Evolutionary conservation across 1,140 invertebrate species (phyloP).

Genomic region (Heliothis virescens): DNA sequence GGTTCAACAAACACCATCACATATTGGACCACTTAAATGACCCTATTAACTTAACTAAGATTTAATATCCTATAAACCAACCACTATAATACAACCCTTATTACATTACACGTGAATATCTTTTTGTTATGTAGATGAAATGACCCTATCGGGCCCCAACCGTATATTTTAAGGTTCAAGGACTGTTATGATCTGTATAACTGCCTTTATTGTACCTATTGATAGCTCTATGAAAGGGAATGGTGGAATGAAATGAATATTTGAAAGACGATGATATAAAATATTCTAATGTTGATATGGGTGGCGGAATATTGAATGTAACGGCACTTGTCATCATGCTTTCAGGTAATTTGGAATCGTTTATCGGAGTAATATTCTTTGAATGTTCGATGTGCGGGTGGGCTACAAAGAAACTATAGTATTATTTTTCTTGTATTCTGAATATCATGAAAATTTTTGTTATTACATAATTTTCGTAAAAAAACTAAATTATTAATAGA

Average conservation of each 20-base stretch:
- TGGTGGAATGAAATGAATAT: slow-evolving; percentile 42
- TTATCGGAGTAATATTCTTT: slow-evolving; percentile 1
- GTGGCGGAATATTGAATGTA: slow-evolving; percentile 31
- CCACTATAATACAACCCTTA: slow-evolving; percentile 19
- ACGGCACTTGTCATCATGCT: slow-evolving; percentile 14
- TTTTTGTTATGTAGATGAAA: slow-evolving; percentile 41
- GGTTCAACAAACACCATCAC: not conserved
- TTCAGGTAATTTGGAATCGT: slow-evolving; percentile 22
- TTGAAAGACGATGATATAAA: slow-evolving; percentile 29
- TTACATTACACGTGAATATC: slow-evolving; percentile 35
- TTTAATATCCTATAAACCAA: slow-evolving; percentile 22
- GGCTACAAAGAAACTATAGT: too few species aligned
- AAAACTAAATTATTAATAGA: too few species aligned
- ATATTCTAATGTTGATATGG: slow-evolving; percentile 33
- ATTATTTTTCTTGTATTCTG: too few species aligned
- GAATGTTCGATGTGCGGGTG: not conserved
- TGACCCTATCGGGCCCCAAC: slow-evolving; percentile 35
- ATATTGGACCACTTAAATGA: slow-evolving; percentile 14
- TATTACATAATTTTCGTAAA: too few species aligned
- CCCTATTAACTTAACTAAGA: slow-evolving; percentile 19
- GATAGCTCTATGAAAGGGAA: slow-evolving; percentile 39
- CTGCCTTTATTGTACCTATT: slow-evolving; percentile 42
- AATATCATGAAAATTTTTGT: too few species aligned
- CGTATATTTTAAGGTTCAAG: slow-evolving; percentile 40
- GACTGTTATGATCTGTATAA: slow-evolving; percentile 42